A percentile compares a stretch with the other conserved stretches of the same genome.
Conservation (phyloP, 2,888 invertebrate genomes). For the Erpobdella octoculata region DNA sequence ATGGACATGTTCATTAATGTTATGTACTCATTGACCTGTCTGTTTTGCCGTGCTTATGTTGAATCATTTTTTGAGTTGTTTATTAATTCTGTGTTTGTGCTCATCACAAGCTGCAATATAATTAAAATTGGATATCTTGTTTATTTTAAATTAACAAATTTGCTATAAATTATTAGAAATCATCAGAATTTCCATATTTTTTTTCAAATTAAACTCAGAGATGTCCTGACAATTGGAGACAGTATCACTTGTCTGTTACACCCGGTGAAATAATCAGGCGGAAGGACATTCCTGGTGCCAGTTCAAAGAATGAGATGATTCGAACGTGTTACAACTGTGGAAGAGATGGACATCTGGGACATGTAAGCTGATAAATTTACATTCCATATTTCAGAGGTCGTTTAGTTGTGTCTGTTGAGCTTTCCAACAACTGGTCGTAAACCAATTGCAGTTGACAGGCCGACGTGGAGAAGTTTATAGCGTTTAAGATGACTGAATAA, state of each 20-base stretch:
- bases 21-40: too few species aligned
- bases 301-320: conserved; percentile 2
- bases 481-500: too few species aligned
- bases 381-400: not conserved
- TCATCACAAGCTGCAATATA: too few species aligned
- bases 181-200: not conserved
- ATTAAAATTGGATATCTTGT: too few species aligned
- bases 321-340: conserved; percentile 19
- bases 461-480: too few species aligned
- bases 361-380: conserved; percentile 7
- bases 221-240: conserved; percentile 25
- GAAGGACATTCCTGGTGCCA: not conserved
- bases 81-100: too few species aligned
- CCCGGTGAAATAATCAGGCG: not conserved
- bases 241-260: conserved; percentile 18
- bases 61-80: not conserved
- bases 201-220: conserved; percentile 3
- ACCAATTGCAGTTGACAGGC: too few species aligned
- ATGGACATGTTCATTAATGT: too few species aligned
- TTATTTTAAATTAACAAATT: too few species aligned
- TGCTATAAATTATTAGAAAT: too few species aligned
- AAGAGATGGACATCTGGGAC: conserved; percentile 8
- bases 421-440: too few species aligned
- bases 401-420: not conserved
- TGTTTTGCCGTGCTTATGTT: too few species aligned